Base-by-base conservation (phyloP, 2,113 vertebrate species). In the Ursus arctos region DNA sequence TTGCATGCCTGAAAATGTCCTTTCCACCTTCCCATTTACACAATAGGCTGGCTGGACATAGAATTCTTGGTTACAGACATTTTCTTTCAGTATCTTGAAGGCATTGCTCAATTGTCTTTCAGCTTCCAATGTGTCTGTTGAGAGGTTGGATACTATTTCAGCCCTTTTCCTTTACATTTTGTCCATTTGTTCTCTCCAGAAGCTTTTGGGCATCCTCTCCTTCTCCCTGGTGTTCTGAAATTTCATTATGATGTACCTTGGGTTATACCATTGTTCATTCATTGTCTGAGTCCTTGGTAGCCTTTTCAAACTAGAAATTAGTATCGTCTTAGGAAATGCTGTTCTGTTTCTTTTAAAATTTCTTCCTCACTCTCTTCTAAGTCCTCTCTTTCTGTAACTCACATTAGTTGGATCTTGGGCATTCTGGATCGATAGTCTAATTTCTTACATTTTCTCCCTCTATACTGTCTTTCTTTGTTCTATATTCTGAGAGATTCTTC, bases 31-130 rank as follows among this genome's bases (percentile, higher is more conserved):
- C 16, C 1, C 69, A 2, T 91, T 57, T 93, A 79, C 31, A 51
- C 21, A 16, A 12, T n/a, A 83, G 61, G 61, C 53, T 96, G 84
- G 51, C 14, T 90, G 31, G 84, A 43, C 63, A 43, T 24, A 86
- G 79, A 72, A 61, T 94, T 96, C 43, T 53, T 33, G 18, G 26
- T 59, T 79, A 55, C 69, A 96, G 36, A 47, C 12, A 89, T 88
- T 86, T 90, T 96, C 74, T 94, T 72, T 94, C 24, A 87, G 43
- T 86, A 90, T 77, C 67, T 55, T 96, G 51, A 96, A 87, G n/a
- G 33, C 28, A 87, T 33, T 4, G 2, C 33, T 57, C 26, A 86
- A 49, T 24, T 77, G 63, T 57, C 49, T 72, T 59, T n/a, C 18
- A 72, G 36, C 49, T 94, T 84, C 26, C 31, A 51, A 7, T 76